These are phyloP conservation scores for Sialis fuliginosa DNA, from an alignment of 2,888 invertebrate genomes.

Conservation along the genomic window DNA sequence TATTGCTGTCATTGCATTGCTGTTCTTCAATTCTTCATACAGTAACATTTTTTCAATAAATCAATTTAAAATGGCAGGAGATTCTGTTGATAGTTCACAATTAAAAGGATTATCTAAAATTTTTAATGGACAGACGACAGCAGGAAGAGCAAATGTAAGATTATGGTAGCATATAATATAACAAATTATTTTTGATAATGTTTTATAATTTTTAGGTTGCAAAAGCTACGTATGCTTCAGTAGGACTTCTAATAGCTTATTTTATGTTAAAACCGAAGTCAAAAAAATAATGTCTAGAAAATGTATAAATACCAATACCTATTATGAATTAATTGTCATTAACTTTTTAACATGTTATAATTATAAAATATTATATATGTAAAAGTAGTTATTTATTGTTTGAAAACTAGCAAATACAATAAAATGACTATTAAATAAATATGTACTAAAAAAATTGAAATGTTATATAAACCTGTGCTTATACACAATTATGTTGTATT, in stretches of 20 bases:
- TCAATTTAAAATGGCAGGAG: slow-evolving; percentile 4
- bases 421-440: background rate
- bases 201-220: slow-evolving; percentile 4
- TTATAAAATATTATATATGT: background rate
- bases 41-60: too few relatives aligned
- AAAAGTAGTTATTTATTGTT: background rate
- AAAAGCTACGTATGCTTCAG: slow-evolving; percentile 4
- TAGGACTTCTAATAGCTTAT: slow-evolving; percentile 3
- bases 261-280: slow-evolving; percentile 5
- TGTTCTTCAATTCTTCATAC: too few relatives aligned
- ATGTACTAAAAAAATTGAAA: too few relatives aligned
- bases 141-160: slow-evolving; percentile 5
- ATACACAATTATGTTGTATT: too few relatives aligned
- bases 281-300: slow-evolving; percentile 1
- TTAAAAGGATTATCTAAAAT: slow-evolving; percentile 2
- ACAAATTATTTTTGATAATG: background rate
- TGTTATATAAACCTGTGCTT: too few relatives aligned
- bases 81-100: background rate
- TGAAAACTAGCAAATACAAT: background rate
- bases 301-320: background rate
- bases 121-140: slow-evolving; percentile 4
- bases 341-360: background rate
- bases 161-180: background rate
- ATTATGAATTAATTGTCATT: background rate
- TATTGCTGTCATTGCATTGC: too few relatives aligned